Evolutionary conservation across 2,113 vertebrate genomes (phyloP), one percentile per base, ranked within the genome.

Genomic region (Eclectus roratus): DNA sequence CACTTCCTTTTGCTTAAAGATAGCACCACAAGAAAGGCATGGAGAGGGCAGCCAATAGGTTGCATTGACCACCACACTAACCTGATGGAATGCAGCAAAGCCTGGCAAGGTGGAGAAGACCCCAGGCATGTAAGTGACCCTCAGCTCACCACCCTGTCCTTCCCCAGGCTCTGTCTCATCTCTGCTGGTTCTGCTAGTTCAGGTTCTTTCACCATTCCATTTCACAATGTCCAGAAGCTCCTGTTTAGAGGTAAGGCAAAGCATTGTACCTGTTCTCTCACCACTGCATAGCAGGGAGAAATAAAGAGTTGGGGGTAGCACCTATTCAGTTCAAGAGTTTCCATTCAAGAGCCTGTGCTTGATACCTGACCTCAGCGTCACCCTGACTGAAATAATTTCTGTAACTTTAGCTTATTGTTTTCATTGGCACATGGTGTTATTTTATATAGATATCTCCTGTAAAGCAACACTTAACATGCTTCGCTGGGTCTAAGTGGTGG

Each of bases 91-190:
- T 63, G 71, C 58, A 63, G 37, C 66, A n/a, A 70, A 56, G 33
- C 52, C 47, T 72, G 71, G 41, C 16, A 21, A 63, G 33, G 41
- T 14, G 50, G 60, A 87, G 43, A 33, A 70, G 24, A 27, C n/a
- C 29, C 39, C 0, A 0, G 41, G 19, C n/a, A 44, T 1, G 0
- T 10, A 27, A 71, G 25, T 18, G 31, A 61, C 80, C 27, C 64
- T 66, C 8, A 65, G 4, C 41, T 15, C 11, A 9, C 50, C n/a
- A 33, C 31, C 24, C 49, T 1, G 6, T 37, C 24, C 53, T 80
- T 55, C 44, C 43, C 33, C 28, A 49, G 27, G 27, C 35, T 55
- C 29, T 74, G 28, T 47, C 53, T 72, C 52, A 15, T 39, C 65
- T 50, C 27, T 55, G 35, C 64, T 25, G 47, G 33, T 56, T 43